A percentile compares a stretch with the other conserved stretches of the same genome.
These are phyloP conservation scores for Scalopus aquaticus DNA, from an alignment of 2,113 vertebrate genomes.

Conservation along the genomic window DNA sequence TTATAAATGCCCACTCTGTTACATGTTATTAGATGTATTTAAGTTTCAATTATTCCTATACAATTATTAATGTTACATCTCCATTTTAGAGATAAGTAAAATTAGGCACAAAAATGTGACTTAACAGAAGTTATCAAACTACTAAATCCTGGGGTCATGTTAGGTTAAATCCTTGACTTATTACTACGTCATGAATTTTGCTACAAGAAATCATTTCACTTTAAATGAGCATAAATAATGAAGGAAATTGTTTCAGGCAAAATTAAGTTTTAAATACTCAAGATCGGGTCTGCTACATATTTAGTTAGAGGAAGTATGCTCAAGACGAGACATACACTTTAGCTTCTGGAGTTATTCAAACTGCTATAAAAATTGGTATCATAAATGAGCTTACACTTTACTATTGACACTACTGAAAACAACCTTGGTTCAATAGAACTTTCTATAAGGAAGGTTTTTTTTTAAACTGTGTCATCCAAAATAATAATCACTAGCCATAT, in stretches of 20 bases:
- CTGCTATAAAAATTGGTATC: not conserved
- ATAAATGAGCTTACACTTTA: not conserved
- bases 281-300: not conserved
- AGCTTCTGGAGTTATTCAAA: not conserved
- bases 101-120: slow-evolving; percentile 6
- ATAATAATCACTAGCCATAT: not conserved
- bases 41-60: not conserved
- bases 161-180: not conserved
- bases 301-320: not conserved
- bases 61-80: not conserved
- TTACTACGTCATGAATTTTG: slow-evolving; percentile 18
- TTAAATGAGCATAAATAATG: not conserved
- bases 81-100: slow-evolving; percentile 26
- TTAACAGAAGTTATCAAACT: slow-evolving; percentile 32
- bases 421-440: not conserved
- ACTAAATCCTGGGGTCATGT: not conserved
- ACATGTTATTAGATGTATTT: not conserved
- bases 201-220: slow-evolving; percentile 35
- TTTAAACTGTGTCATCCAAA: not conserved
- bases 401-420: not conserved
- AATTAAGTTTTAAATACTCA: not conserved
- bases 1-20: not conserved
- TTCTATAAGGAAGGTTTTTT: not conserved
- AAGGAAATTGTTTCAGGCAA: slow-evolving; percentile 7
- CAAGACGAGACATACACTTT: not conserved